These are phyloP conservation scores for Anas bahamensis DNA, from an alignment of 2,797 vertebrate species.

Conservation along the genomic window DNA sequence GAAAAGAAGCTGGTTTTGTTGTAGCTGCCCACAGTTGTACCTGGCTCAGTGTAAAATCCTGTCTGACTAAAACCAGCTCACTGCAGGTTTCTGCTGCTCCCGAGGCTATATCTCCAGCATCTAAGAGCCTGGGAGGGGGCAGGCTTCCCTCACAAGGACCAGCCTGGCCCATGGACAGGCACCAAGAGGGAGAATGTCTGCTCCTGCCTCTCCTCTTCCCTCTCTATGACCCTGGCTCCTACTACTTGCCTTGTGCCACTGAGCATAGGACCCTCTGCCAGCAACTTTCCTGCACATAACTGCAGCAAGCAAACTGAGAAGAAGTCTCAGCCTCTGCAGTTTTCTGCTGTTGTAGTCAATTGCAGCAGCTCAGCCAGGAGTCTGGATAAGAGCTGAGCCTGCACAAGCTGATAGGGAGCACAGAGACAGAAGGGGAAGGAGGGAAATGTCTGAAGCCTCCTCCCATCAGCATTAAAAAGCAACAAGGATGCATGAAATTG, in stretches of 20 bases:
- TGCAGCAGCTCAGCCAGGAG: not conserved
- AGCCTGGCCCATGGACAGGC: not conserved
- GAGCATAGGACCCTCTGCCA: not conserved
- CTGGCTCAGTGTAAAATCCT: not conserved
- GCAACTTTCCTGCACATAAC: not conserved
- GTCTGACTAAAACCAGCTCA: not conserved
- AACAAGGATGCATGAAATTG: not conserved
- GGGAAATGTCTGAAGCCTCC: not conserved
- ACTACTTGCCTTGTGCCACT: not conserved
- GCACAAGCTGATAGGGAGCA: not conserved
- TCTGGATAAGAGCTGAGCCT: not conserved
- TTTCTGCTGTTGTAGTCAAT: not conserved
- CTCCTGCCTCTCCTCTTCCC: not conserved
- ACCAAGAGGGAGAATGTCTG: rapidly evolving
- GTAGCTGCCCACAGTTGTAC: not conserved
- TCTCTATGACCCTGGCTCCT: not conserved
- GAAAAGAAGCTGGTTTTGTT: not conserved
- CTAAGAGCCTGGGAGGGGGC: not conserved
- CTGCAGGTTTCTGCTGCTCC: not conserved
- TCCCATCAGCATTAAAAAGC: not conserved
- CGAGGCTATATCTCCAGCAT: not conserved
- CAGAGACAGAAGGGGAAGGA: not conserved
- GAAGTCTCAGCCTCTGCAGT: not conserved
- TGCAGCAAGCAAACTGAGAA: not conserved
- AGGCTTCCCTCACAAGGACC: not conserved